Percentiles rank a stretch among this genome's conserved stretches.
Conservation (phyloP, 2,888 invertebrate species). For the Carpatolechia fugitivella region DNA sequence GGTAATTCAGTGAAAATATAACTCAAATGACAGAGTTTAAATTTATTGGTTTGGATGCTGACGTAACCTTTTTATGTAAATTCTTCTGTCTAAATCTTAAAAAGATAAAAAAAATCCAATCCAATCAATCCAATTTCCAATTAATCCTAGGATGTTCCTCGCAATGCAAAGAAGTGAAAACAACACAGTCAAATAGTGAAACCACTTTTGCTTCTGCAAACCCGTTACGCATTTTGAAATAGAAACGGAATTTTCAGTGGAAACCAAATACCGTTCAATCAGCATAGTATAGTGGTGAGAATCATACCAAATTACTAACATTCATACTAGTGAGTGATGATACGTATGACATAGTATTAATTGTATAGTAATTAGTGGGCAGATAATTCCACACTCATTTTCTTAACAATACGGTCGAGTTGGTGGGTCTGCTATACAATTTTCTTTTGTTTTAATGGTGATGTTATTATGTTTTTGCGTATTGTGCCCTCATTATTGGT, state of each 20-base stretch:
- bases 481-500: too few relatives aligned
- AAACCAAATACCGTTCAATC: background rate
- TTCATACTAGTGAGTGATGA: background rate
- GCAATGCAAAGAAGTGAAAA: too few relatives aligned
- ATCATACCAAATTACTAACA: background rate
- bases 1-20: too few relatives aligned
- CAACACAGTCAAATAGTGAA: background rate
- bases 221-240: background rate
- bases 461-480: background rate
- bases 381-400: constrained; percentile 1
- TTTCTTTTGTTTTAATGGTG: background rate
- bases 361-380: background rate
- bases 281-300: background rate
- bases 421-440: background rate
- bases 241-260: background rate
- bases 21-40: too few relatives aligned
- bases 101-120: too few relatives aligned
- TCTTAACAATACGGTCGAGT: background rate
- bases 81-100: too few relatives aligned
- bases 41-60: too few relatives aligned
- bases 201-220: background rate
- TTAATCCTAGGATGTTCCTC: too few relatives aligned
- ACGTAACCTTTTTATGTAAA: too few relatives aligned
- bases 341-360: background rate
- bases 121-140: too few relatives aligned